phyloP scores from a whole-genome alignment of 2,888 invertebrate species.

The Notocelia uddmanniana region DNA sequence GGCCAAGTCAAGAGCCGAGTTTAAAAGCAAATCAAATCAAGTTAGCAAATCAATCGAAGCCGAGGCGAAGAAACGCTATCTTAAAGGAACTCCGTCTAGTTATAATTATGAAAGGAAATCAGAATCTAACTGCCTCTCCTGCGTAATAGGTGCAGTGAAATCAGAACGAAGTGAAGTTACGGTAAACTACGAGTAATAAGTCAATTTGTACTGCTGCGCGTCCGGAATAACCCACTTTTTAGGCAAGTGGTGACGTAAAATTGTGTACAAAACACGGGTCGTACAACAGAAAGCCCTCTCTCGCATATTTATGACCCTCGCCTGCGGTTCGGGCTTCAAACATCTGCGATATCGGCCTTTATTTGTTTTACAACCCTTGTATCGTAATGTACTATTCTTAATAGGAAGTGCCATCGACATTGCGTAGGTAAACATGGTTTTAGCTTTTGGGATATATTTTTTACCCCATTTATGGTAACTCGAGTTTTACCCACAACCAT shows the following conservation, averaged over 20 bases:
- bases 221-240: too few relatives aligned
- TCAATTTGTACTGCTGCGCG: conserved; percentile 60
- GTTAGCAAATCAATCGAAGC: conserved; percentile 21
- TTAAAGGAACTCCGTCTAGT: conserved; percentile 68
- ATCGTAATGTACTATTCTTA: conserved; percentile 17
- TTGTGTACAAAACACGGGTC: too few relatives aligned
- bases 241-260: too few relatives aligned
- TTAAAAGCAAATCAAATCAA: conserved; percentile 27
- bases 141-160: conserved; percentile 57
- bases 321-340: too few relatives aligned
- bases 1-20: not conserved
- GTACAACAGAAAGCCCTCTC: too few relatives aligned
- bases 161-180: conserved; percentile 51
- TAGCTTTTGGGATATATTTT: not conserved
- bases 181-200: conserved; percentile 75
- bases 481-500: not conserved
- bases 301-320: too few relatives aligned
- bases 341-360: too few relatives aligned
- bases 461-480: not conserved
- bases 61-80: conserved; percentile 50
- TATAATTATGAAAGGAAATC: conserved; percentile 74
- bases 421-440: not conserved
- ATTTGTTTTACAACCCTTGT: too few relatives aligned
- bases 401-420: not conserved
- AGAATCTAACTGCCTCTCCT: conserved; percentile 70